These are phyloP conservation scores for Sturmia bella DNA, from an alignment of 2,888 invertebrate genomes.

Conservation along the genomic window DNA sequence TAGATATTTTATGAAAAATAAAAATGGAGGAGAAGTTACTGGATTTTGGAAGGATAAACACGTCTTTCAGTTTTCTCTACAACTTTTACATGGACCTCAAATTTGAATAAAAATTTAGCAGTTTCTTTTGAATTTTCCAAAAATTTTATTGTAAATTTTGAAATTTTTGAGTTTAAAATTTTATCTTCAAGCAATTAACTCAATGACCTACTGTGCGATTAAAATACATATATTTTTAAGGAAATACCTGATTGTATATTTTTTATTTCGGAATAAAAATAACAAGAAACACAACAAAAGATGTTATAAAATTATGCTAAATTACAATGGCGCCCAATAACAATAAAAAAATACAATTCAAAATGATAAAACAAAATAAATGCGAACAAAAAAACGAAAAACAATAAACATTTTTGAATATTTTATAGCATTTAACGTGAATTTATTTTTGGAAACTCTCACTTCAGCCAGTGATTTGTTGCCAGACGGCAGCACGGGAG, in stretches of 20 bases:
- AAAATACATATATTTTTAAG: slow-evolving; percentile 32
- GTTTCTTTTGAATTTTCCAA: too few species aligned
- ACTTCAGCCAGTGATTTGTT: slow-evolving; percentile 15
- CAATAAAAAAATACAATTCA: not conserved
- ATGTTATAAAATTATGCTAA: slow-evolving; percentile 15
- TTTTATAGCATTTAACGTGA: not conserved
- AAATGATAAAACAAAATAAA: not conserved
- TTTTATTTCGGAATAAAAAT: not conserved
- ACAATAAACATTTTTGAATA: slow-evolving; percentile 5
- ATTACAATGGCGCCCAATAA: not conserved
- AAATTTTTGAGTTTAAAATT: not conserved
- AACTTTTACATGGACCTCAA: too few species aligned
- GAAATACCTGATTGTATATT: slow-evolving; percentile 19
- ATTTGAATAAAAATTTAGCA: too few species aligned
- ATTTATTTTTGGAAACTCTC: slow-evolving; percentile 43
- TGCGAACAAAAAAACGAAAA: not conserved
- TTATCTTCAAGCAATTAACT: slow-evolving; percentile 7
- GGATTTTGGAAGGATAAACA: too few species aligned
- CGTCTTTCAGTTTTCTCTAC: too few species aligned
- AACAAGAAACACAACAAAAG: slow-evolving; percentile 1
- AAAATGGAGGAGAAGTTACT: too few species aligned
- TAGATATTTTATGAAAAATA: too few species aligned
- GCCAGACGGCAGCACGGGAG: not conserved
- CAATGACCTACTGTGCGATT: slow-evolving; percentile 50
- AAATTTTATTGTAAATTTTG: too few species aligned